phyloP scores from a whole-genome alignment of 2,113 vertebrate species.

The Tor tambroides region DNA sequence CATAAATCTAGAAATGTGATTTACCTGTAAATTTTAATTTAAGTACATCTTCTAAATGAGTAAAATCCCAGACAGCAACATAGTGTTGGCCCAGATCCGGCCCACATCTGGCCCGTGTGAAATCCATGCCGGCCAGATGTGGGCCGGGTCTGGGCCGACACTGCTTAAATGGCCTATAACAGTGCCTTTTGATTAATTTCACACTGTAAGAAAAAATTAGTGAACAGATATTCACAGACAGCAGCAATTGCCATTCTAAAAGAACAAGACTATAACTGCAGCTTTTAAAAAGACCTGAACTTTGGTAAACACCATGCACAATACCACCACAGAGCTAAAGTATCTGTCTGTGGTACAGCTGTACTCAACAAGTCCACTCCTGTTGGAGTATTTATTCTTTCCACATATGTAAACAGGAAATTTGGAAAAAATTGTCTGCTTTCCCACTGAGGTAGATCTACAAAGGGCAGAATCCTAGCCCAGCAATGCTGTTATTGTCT shows the following conservation, averaged over 20 bases:
- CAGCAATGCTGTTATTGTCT: neutral
- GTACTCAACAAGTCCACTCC: slow-evolving; percentile 63
- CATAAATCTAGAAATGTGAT: neutral
- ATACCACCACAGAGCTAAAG: slow-evolving; percentile 52
- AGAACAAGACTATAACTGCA: neutral
- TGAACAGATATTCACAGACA: neutral
- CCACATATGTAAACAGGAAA: slow-evolving; percentile 69
- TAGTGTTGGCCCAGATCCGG: no score
- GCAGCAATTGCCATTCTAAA: neutral
- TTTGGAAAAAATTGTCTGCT: slow-evolving; percentile 34
- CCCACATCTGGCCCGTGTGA: no score
- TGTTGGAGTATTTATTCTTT: slow-evolving; percentile 63
- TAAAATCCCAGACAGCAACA: no score
- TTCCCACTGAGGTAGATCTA: neutral
- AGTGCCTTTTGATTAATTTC: neutral
- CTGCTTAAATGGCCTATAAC: neutral
- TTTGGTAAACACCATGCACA: slow-evolving; percentile 8
- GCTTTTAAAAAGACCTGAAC: slow-evolving; percentile 7
- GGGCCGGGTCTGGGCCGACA: no score
- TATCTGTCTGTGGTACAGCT: slow-evolving; percentile 65
- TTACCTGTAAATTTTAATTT: neutral
- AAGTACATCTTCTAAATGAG: neutral
- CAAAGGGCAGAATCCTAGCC: slow-evolving; percentile 9
- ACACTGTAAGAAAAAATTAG: neutral
- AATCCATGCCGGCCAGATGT: no score